Base-by-base conservation (phyloP, 2,797 vertebrate genomes). In the Chaunax sp. region DNA sequence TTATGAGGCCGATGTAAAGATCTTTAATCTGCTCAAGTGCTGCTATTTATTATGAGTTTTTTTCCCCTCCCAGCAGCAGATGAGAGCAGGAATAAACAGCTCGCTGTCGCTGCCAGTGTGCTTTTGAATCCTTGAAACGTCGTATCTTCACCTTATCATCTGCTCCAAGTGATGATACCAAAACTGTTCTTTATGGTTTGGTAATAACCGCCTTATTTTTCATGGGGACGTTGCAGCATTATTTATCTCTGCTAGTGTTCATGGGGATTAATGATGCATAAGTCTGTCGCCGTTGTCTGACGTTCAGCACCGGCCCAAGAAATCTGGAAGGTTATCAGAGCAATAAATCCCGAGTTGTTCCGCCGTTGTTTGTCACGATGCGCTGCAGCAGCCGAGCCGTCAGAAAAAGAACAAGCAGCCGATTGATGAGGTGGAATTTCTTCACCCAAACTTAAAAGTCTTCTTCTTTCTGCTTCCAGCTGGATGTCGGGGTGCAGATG, bases 251-350 rank as follows among this genome's bases (percentile, higher is more conserved):
- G 85, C 83, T 72, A 78, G 82, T 72, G 75, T 90, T 92, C 88
- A 69, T 77, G 73, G 77, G 80, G 90, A 91, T 92, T 92, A 92
- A 93, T 92, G 90, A 92, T 89, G 89, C 90, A 88, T 91, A 90
- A 89, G 88, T 90, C 82, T 88, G 77, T 80, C 82, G 63, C 81
- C 82, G 87, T 87, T 82, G 87, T 88, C 86, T 91, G 84, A 85
- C 82, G 45, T 82, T 59, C 85, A 77, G 82, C 89, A 84, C 77
- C 85, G 81, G 84, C 84, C 62, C 72, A 87, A 89, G 88, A 88
- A 88, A 91, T 90, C 85, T 87, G 89, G 90, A 92, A 92, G 90
- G 90, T 94, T 93, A 93, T 93, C 91, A 81, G 90, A 86, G 86
- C 84, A 79, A 91, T 93, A 92, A 94, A 92, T 94, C 88, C 87